Evolutionary conservation across 1,140 invertebrate genomes (phyloP).

Genomic region (Chrysomallon squamiferum): DNA sequence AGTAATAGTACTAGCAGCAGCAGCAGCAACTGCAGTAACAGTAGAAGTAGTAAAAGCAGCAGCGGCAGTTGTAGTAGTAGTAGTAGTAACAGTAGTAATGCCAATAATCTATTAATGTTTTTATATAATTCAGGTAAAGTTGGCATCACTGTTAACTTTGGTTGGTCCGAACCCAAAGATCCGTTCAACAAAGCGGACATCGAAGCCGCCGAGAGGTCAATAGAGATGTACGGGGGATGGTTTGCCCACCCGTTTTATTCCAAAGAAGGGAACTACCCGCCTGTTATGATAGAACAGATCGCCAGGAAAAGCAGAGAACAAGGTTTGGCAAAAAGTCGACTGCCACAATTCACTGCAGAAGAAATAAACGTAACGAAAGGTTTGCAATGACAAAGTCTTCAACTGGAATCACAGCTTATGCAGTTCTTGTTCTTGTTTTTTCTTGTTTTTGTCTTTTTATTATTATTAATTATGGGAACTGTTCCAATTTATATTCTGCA

Average conservation of each 20-base stretch:
- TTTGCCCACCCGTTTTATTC: slow-evolving; percentile 58
- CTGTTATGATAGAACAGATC: slow-evolving; percentile 33
- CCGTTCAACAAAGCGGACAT: slow-evolving; percentile 32
- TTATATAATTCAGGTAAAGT: slow-evolving; percentile 34
- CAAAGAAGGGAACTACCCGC: slow-evolving; percentile 60
- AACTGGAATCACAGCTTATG: background rate
- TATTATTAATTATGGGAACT: no score
- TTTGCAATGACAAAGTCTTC: slow-evolving; percentile 8
- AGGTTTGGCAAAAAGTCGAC: background rate
- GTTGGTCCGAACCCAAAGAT: slow-evolving; percentile 38
- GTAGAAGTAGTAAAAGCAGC: no score
- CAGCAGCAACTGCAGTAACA: no score
- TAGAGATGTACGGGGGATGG: slow-evolving; percentile 50
- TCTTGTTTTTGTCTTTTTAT: no score
- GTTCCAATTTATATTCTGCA: background rate
- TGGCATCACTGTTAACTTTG: slow-evolving; percentile 38
- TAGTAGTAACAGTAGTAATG: no score
- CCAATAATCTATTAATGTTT: slow-evolving; percentile 1
- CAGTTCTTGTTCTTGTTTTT: background rate
- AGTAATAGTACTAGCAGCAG: no score
- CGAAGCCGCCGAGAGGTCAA: slow-evolving; percentile 32
- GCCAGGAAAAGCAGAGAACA: background rate
- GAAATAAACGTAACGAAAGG: slow-evolving; percentile 35
- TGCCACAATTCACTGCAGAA: slow-evolving; percentile 18
- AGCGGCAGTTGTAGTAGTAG: background rate